These are phyloP conservation scores for Limnephilus marmoratus DNA, from an alignment of 2,888 invertebrate species.

Conservation along the genomic window DNA sequence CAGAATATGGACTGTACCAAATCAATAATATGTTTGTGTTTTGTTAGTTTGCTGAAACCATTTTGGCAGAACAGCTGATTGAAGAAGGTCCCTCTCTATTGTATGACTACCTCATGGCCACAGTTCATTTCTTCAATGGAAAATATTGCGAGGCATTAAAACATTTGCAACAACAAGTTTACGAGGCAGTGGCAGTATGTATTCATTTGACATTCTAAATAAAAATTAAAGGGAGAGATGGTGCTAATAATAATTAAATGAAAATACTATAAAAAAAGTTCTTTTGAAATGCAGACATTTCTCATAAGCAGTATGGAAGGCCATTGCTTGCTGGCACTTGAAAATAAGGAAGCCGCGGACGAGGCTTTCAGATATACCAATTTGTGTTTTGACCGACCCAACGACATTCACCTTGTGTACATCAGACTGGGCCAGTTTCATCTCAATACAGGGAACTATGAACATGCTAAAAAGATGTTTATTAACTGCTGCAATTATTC, in stretches of 20 bases:
- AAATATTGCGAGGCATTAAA: slow-evolving; percentile 40
- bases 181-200: slow-evolving; percentile 24
- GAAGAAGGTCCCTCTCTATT: slow-evolving; percentile 27
- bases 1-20: no score
- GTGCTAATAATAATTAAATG: neutral
- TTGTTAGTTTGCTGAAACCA: slow-evolving; percentile 46
- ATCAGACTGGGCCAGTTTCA: slow-evolving; percentile 40
- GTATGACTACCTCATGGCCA: slow-evolving; percentile 40
- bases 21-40: no score
- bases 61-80: slow-evolving; percentile 33
- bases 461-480: slow-evolving; percentile 40
- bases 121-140: slow-evolving; percentile 43
- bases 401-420: slow-evolving; percentile 45
- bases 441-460: slow-evolving; percentile 18
- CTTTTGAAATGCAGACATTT: slow-evolving; percentile 40
- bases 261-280: neutral
- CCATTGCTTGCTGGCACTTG: slow-evolving; percentile 30
- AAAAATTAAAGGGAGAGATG: neutral
- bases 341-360: slow-evolving; percentile 2
- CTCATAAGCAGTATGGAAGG: slow-evolving; percentile 42
- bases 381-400: slow-evolving; percentile 43
- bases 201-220: neutral
- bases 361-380: slow-evolving; percentile 38
- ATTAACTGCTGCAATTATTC: slow-evolving; percentile 44
- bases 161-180: slow-evolving; percentile 37